Conservation (phyloP, 2,797 vertebrate species). For the Enteromius argenteus region DNA sequence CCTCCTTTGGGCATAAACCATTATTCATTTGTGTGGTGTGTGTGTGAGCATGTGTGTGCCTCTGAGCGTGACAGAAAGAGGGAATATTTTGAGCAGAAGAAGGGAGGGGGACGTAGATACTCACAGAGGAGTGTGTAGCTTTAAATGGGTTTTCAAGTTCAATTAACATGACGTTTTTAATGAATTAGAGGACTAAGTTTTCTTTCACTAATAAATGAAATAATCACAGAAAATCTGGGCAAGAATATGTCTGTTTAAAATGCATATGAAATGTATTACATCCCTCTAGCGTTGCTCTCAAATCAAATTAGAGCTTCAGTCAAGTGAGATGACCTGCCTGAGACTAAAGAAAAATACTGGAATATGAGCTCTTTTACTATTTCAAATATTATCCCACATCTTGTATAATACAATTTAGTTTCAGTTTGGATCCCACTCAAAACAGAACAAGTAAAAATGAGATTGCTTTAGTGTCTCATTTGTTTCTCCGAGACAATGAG, state of each 20-base stretch:
- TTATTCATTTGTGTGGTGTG: slow-evolving; percentile 39
- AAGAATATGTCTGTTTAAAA: background rate
- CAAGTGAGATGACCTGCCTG: slow-evolving; percentile 5
- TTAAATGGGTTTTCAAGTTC: slow-evolving; percentile 40
- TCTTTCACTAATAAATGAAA: slow-evolving; percentile 17
- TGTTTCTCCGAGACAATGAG: background rate
- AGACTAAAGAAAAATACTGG: slow-evolving; percentile 4
- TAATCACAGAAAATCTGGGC: background rate
- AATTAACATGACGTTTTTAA: slow-evolving; percentile 19
- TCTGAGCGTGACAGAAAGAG: slow-evolving; percentile 31
- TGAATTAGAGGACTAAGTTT: slow-evolving; percentile 24
- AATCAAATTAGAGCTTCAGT: slow-evolving; percentile 26
- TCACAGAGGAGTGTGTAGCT: slow-evolving; percentile 37
- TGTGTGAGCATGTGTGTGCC: slow-evolving; percentile 35
- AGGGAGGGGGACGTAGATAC: background rate
- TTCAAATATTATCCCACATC: background rate
- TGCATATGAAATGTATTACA: background rate
- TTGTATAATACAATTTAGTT: background rate
- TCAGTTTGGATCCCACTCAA: background rate
- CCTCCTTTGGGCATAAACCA: slow-evolving; percentile 46
- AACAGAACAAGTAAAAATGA: background rate
- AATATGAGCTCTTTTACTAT: slow-evolving; percentile 1
- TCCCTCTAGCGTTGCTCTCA: slow-evolving; percentile 7
- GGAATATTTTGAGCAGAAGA: slow-evolving; percentile 17
- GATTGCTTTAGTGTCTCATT: background rate